phyloP scores from a whole-genome alignment of 2,797 vertebrate species.

The Scyliorhinus canicula region DNA sequence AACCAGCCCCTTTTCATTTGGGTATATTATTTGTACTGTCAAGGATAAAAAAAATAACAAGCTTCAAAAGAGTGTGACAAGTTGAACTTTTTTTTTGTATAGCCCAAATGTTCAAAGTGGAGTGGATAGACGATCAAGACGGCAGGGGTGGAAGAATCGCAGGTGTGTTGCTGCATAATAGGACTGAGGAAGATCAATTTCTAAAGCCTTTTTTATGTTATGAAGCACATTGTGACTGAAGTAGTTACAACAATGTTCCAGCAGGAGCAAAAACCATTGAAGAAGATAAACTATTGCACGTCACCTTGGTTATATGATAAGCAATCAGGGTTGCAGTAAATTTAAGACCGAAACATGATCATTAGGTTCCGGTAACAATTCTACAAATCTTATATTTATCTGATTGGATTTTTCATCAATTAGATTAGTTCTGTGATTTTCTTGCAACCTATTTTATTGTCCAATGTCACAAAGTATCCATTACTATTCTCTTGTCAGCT shows the following conservation, averaged over 20 bases:
- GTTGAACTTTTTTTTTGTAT: not conserved
- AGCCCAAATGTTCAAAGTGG: not conserved
- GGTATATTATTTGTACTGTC: not conserved
- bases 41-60: not conserved
- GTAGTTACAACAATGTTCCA: not conserved
- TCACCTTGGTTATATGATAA: not conserved
- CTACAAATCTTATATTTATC: not conserved
- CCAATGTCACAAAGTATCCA: not conserved
- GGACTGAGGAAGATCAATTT: not conserved
- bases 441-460: not conserved
- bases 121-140: not conserved
- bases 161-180: not conserved
- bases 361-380: not conserved
- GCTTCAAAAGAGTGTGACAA: not conserved
- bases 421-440: not conserved
- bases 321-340: not conserved
- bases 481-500: not conserved
- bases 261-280: not conserved
- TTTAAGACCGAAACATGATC: not conserved
- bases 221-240: not conserved
- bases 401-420: not conserved
- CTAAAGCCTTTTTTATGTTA: not conserved
- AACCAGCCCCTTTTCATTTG: too few species aligned
- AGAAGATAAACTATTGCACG: not conserved
- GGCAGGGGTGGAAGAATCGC: not conserved